Evolutionary conservation across 1,140 invertebrate genomes (phyloP).

Genomic region (Medauroidea extradentata): DNA sequence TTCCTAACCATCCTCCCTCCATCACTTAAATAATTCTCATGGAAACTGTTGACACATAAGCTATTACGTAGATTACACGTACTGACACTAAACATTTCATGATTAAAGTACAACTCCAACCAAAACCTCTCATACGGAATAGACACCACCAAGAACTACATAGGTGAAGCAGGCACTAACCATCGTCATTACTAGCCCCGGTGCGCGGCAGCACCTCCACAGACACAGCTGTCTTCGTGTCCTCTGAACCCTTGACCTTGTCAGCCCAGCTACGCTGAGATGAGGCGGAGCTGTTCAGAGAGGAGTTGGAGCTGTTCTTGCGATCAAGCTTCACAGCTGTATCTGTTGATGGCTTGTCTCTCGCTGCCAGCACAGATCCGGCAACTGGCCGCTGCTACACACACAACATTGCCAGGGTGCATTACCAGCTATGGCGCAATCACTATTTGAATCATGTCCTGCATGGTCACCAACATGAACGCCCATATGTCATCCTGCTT

Average conservation of each 20-base stretch:
- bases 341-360: neutral
- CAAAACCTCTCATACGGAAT: too few relatives aligned
- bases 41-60: too few relatives aligned
- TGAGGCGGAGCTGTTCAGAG: conserved; percentile 16
- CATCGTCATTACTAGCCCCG: conserved; percentile 6
- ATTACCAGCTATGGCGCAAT: neutral
- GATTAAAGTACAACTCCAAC: too few relatives aligned
- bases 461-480: too few relatives aligned
- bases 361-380: neutral
- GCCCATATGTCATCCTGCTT: too few relatives aligned
- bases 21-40: too few relatives aligned
- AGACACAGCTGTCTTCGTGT: conserved; percentile 6
- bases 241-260: conserved; percentile 37
- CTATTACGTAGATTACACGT: too few relatives aligned
- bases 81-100: too few relatives aligned
- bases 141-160: too few relatives aligned
- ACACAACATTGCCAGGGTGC: neutral
- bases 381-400: neutral
- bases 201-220: conserved; percentile 15
- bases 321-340: neutral
- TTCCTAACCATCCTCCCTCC: too few relatives aligned
- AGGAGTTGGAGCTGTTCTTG: conserved; percentile 18
- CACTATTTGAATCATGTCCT: neutral
- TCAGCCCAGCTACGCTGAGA: conserved; percentile 43
- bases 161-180: neutral